Evolutionary conservation across 2,113 vertebrate genomes (phyloP), one percentile per base, ranked within the genome.

Genomic region (Sminthopsis crassicaudata): DNA sequence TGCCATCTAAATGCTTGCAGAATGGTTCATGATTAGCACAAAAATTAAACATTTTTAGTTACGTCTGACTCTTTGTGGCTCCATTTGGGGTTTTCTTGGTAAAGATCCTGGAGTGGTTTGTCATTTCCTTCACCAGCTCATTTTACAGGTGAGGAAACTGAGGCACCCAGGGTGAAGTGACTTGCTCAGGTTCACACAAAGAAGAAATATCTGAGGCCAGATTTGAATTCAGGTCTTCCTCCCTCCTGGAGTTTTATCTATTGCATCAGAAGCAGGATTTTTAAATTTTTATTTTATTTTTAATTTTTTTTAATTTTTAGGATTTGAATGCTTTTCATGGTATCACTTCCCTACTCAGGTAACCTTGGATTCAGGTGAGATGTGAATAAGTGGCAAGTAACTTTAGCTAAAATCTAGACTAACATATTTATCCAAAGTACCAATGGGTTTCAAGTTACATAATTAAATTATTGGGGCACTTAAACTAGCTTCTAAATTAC

Each of bases 341-440:
- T 36, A 67, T 36, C 4, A 36, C 12, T 36, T 67, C 11, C 60
- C 14, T 67, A 36, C 30, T 67, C 30, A 36, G 60, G 12, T 36
- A 67, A 67, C 57, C 57, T 60, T 60, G 57, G 57, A 10, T 67
- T 14, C 60, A 16, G 30, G 14, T 67, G 30, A 67, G 30, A 1
- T 67, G 0, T 36, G 12, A 14, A 67, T 67, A 89, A 94, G 89
- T 95, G 96, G 91, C 52, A 94, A 96, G 67, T 93, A 30, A 11
- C 50, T 24, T 96, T 22, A 92, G 50, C 16, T 89, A 54, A 84
- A 93, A 30, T 67, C 11, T 90, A 46, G 10, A 24, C 57, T 96
- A 91, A 53, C 90, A 89, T n/a, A 48, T 94, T 95, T 93, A 26
- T 46, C 52, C 36, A 90, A 76, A 90, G 93, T 46, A 48, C 2